Evolutionary conservation across 2,888 invertebrate species (phyloP).

Genomic region (Euphydryas editha): DNA sequence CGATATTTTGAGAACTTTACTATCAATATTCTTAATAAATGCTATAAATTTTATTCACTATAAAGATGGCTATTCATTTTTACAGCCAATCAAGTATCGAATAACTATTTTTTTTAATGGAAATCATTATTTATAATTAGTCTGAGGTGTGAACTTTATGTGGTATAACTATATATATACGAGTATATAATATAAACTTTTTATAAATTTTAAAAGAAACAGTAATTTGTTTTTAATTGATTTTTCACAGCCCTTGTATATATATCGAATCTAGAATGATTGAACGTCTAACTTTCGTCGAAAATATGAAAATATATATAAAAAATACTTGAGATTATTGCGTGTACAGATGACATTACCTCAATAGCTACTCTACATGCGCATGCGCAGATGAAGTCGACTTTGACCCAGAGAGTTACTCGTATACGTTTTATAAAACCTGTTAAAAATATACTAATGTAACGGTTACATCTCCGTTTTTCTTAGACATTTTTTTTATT

Average conservation of each 20-base stretch:
- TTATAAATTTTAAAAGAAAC: too few species aligned
- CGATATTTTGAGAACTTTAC: too few species aligned
- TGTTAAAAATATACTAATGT: conserved; percentile 7
- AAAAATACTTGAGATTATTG: conserved; percentile 14
- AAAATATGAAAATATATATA: conserved; percentile 13
- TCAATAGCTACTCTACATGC: conserved; percentile 7
- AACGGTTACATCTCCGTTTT: conserved; percentile 3
- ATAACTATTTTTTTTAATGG: too few species aligned
- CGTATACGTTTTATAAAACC: conserved; percentile 12
- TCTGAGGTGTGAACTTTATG: too few species aligned
- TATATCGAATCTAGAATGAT: neutral
- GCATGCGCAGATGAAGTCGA: conserved; percentile 24
- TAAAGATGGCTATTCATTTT: too few species aligned
- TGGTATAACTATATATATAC: too few species aligned
- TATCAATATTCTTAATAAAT: too few species aligned
- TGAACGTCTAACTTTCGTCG: neutral
- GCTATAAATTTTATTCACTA: too few species aligned
- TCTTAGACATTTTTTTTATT: neutral
- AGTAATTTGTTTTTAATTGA: neutral
- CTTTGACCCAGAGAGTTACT: conserved; percentile 32
- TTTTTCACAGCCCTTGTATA: neutral
- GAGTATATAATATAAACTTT: too few species aligned
- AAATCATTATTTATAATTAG: too few species aligned
- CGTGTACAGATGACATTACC: conserved; percentile 7
- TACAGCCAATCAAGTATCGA: too few species aligned